phyloP scores from a whole-genome alignment of 64 coral and sea anemone genomes.

The Porites australiensis region DNA sequence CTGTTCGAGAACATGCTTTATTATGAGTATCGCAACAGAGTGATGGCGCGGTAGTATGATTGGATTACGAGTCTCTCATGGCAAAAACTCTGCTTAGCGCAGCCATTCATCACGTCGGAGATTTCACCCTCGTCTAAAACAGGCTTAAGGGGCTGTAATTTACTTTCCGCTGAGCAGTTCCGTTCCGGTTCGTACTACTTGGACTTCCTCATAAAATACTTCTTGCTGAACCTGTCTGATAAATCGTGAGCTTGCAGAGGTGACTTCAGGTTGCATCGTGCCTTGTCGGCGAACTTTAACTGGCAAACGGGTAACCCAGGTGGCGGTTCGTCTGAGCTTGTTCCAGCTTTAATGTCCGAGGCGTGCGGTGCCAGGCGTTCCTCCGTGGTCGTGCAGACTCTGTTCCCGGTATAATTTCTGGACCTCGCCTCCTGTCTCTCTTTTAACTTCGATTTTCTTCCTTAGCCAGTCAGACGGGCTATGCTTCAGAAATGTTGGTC shows the following conservation, averaged over 20 bases:
- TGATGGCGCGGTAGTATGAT: no score
- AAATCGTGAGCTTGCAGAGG: neutral
- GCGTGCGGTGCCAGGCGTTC: slow-evolving; percentile 19
- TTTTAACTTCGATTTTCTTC: neutral
- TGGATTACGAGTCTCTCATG: no score
- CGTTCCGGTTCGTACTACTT: no score
- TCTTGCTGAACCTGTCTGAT: slow-evolving; percentile 48
- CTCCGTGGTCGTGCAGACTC: neutral
- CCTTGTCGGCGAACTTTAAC: neutral
- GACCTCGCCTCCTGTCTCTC: neutral
- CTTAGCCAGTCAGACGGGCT: slow-evolving; percentile 25
- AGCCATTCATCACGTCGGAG: no score
- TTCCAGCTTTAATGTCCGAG: slow-evolving; percentile 30
- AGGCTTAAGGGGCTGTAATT: no score
- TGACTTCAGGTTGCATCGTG: slow-evolving; percentile 27
- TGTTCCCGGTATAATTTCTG: slow-evolving; percentile 7
- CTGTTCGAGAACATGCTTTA: slow-evolving; percentile 38
- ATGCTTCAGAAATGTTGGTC: slow-evolving; percentile 40
- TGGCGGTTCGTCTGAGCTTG: neutral
- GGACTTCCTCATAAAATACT: slow-evolving; percentile 51
- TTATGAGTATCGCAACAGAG: no score
- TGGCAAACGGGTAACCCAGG: slow-evolving; percentile 18
- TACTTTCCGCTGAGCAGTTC: no score
- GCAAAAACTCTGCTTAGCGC: no score
- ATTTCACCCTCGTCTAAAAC: no score